Conservation (phyloP, 2,888 invertebrate species). For the Ophion slaviceki region DNA sequence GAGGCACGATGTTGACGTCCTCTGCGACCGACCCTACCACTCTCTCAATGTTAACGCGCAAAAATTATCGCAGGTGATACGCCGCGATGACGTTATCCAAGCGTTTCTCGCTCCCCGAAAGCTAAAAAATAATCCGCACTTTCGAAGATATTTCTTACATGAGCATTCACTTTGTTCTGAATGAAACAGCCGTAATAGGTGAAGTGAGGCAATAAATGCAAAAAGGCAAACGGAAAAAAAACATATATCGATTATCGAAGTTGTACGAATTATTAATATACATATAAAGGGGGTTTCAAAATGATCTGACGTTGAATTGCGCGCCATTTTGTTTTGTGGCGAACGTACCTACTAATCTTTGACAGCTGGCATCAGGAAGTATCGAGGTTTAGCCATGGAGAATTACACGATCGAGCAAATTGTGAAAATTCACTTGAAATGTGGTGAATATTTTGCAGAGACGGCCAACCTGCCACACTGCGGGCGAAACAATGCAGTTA, state of each 20-base stretch:
- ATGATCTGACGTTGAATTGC: too few relatives aligned
- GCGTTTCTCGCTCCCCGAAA: conserved; percentile 8
- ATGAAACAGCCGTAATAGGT: not conserved
- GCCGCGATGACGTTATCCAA: conserved; percentile 31
- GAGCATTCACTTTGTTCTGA: not conserved
- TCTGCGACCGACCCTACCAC: conserved; percentile 75
- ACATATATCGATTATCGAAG: not conserved
- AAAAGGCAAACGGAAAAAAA: not conserved
- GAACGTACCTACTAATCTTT: too few relatives aligned
- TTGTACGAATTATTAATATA: not conserved
- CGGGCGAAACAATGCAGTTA: too few relatives aligned
- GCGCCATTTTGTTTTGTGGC: too few relatives aligned
- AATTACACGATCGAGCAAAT: too few relatives aligned
- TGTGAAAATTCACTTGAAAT: too few relatives aligned
- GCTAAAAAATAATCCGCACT: not conserved
- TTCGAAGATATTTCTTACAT: not conserved
- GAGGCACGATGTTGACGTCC: conserved; percentile 68
- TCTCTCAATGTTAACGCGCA: conserved; percentile 76
- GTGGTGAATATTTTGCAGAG: too few relatives aligned
- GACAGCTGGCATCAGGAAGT: too few relatives aligned
- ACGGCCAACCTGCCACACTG: too few relatives aligned
- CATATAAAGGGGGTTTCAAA: not conserved
- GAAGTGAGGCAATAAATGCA: not conserved
- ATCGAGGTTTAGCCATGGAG: too few relatives aligned
- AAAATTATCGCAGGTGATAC: conserved; percentile 78